phyloP scores from a whole-genome alignment of 1,140 invertebrate species.

The Oryctes rhinoceros region DNA sequence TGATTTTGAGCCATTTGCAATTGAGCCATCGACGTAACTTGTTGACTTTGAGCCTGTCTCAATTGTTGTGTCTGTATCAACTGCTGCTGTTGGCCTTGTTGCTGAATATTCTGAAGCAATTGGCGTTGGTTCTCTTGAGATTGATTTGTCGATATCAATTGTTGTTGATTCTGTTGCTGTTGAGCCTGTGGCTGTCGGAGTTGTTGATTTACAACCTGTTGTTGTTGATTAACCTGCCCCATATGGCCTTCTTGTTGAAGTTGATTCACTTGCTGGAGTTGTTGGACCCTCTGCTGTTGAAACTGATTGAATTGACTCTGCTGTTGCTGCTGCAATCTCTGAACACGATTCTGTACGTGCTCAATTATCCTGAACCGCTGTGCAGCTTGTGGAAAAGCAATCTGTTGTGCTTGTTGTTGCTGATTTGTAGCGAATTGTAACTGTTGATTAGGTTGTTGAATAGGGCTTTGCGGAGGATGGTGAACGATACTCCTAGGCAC shows the following conservation, averaged over 20 bases:
- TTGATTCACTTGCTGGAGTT: conserved; percentile 32
- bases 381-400: conserved; percentile 42
- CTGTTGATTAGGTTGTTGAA: conserved; percentile 12
- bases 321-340: conserved; percentile 43
- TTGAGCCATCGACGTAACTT: conserved; percentile 45
- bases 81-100: conserved; percentile 41
- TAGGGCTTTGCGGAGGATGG: conserved; percentile 51
- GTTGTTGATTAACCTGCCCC: conserved; percentile 12
- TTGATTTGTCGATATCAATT: conserved; percentile 35
- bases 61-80: conserved; percentile 36
- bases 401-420: conserved; percentile 44
- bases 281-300: conserved; percentile 44
- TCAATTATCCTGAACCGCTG: conserved; percentile 34
- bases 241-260: conserved; percentile 25
- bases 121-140: conserved; percentile 44
- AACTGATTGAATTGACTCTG: conserved; percentile 43
- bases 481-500: conserved; percentile 55
- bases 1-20: conserved; percentile 54
- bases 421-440: conserved; percentile 42
- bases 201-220: conserved; percentile 1
- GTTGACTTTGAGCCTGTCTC: conserved; percentile 43
- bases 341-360: conserved; percentile 39
- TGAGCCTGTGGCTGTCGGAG: conserved; percentile 52
- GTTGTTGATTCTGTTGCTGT: conserved; percentile 45
- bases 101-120: conserved; percentile 28